phyloP scores from a whole-genome alignment of 2,113 vertebrate species.

The Carlito syrichta region DNA sequence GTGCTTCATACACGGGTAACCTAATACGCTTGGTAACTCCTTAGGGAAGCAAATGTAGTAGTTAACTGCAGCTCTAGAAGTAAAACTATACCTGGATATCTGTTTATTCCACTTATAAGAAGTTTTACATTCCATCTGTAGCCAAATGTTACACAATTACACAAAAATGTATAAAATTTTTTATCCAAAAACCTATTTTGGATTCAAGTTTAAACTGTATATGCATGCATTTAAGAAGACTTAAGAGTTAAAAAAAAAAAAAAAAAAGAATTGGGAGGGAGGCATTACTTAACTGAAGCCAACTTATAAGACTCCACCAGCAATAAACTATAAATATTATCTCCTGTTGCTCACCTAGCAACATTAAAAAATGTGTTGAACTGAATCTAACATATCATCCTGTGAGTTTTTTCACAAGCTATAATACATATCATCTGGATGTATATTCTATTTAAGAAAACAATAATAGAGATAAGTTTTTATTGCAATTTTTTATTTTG shows the following conservation, averaged over 20 bases:
- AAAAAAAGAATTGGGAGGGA: background rate
- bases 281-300: conserved; percentile 1
- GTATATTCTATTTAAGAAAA: background rate
- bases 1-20: conserved; percentile 28
- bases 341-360: conserved; percentile 5
- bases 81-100: conserved; percentile 21
- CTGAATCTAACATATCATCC: conserved; percentile 1
- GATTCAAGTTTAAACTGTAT: conserved; percentile 30
- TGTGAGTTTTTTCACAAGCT: background rate
- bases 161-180: conserved; percentile 28
- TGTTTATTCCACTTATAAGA: conserved; percentile 10
- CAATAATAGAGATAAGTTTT: background rate
- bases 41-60: background rate
- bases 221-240: background rate
- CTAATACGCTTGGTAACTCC: background rate
- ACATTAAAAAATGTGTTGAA: conserved; percentile 36
- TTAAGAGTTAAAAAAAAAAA: background rate
- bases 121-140: conserved; percentile 25
- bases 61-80: background rate
- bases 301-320: background rate
- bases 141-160: background rate
- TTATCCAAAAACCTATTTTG: conserved; percentile 33
- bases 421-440: background rate
- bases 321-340: conserved; percentile 49
- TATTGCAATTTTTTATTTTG: background rate